phyloP scores from a whole-genome alignment of 2,888 invertebrate genomes.

The Parochlus steinenii region DNA sequence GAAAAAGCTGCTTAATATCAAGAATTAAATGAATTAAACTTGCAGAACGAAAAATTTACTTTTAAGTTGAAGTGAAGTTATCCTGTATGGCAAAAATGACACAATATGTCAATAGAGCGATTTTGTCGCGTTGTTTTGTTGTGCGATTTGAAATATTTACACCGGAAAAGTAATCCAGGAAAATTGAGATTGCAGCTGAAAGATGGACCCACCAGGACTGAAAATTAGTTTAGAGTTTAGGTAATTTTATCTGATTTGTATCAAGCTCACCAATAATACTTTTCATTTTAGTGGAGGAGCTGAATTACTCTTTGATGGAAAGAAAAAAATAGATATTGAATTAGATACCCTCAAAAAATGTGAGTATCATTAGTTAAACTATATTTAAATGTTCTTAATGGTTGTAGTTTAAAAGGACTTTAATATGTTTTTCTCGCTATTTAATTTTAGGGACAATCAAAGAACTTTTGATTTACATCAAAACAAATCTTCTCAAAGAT shows the following conservation, averaged over 20 bases:
- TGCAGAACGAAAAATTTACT: no score
- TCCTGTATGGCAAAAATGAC: no score
- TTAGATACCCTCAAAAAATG: constrained; percentile 40
- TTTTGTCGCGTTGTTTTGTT: no score
- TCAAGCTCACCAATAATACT: constrained; percentile 14
- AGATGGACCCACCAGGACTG: no score
- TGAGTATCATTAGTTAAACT: constrained; percentile 15
- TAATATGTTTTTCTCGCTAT: constrained; percentile 16
- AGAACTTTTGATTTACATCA: constrained; percentile 64
- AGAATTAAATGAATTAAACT: no score
- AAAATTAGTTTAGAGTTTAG: constrained; percentile 23
- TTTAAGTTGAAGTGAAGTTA: no score
- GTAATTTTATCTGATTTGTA: constrained; percentile 16
- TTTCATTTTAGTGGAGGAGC: constrained; percentile 65
- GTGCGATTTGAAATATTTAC: no score
- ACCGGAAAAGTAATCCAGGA: no score
- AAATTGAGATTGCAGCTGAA: no score
- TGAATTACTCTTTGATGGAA: constrained; percentile 73
- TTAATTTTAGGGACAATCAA: constrained; percentile 50
- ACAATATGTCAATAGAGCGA: no score
- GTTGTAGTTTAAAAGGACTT: neutral
- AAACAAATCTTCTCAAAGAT: constrained; percentile 66
- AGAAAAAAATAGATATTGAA: constrained; percentile 50
- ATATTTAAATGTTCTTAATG: constrained; percentile 20
- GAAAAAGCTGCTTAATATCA: no score